phyloP scores from a whole-genome alignment of 2,888 invertebrate genomes.

The Nemotelus nigrinus region DNA sequence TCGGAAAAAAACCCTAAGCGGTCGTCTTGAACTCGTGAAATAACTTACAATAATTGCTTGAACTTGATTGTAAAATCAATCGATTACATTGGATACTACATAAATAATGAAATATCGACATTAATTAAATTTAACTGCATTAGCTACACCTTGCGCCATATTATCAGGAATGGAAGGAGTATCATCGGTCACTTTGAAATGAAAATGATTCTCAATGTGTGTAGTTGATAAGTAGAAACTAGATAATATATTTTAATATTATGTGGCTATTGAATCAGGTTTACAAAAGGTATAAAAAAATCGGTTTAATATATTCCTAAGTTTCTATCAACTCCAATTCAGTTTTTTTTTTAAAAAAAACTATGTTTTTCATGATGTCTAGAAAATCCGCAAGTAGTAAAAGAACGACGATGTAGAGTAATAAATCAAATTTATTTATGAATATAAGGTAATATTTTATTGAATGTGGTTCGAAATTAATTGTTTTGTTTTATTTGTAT shows the following conservation, averaged over 20 bases:
- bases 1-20: too few relatives aligned
- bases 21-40: too few relatives aligned
- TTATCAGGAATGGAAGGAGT: too few relatives aligned
- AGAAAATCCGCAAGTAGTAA: not conserved
- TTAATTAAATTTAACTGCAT: too few relatives aligned
- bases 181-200: too few relatives aligned
- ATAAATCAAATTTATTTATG: slow-evolving; percentile 13
- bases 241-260: slow-evolving; percentile 17
- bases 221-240: not conserved
- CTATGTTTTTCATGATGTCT: not conserved
- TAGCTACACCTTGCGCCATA: too few relatives aligned
- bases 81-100: too few relatives aligned
- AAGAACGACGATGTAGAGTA: slow-evolving; percentile 4
- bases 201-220: not conserved
- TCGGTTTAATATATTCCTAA: too few relatives aligned
- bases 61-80: too few relatives aligned
- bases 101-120: too few relatives aligned
- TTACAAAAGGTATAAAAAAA: not conserved
- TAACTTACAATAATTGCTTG: too few relatives aligned
- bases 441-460: slow-evolving; percentile 7
- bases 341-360: not conserved
- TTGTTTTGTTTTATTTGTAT: not conserved
- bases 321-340: not conserved
- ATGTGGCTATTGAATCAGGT: not conserved
- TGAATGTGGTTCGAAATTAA: slow-evolving; percentile 7